Base-by-base conservation (phyloP, 2,888 invertebrate genomes). In the Neocrepidodera transversa region DNA sequence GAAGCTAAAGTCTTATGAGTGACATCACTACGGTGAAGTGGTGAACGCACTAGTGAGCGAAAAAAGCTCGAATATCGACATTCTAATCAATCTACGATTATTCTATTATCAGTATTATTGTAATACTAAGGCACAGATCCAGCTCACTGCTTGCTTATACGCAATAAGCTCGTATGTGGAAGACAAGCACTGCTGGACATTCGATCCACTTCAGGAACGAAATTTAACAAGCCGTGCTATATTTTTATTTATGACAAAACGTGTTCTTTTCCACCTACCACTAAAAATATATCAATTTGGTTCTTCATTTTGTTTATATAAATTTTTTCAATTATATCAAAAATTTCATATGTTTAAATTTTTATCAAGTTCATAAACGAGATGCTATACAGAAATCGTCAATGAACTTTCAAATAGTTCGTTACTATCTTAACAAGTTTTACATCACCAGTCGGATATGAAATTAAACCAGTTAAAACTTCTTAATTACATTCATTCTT, bases 111-210 rank as follows among this genome's bases (percentile, higher is more conserved):
- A 78, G 77, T 78, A 79, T 80, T 80, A 80, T 80, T 80, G 79
- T 79, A 78, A 79, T 79, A 79, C 79, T 80, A 80, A 80, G 80
- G 80, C 80, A 80, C 80, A 77, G 78, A 79, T 77, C 79, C 79
- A 80, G 79, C 79, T 79, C 78, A 77, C 75, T 78, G 79, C 79
- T 79, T 78, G 76, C 78, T 72, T n/a, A n/a, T 66, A 73, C 74
- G 73, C 69, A 68, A 76, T 74, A 78, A 78, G 77, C 78, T 74
- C 74, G 70, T 67, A 74, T 71, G 78, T 78, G 79, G 79, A 79
- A 79, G 78, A 79, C 79, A 79, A 78, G 79, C 79, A 76, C 73
- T 77, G 78, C 78, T 79, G 78, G 78, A 78, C 78, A 76, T 75
- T 76, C 77, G 78, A 78, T 77, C 77, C 77, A 77, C 23, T 18